These are phyloP conservation scores for Anguilla marmorata DNA, from an alignment of 2,797 vertebrate species.

Conservation along the genomic window DNA sequence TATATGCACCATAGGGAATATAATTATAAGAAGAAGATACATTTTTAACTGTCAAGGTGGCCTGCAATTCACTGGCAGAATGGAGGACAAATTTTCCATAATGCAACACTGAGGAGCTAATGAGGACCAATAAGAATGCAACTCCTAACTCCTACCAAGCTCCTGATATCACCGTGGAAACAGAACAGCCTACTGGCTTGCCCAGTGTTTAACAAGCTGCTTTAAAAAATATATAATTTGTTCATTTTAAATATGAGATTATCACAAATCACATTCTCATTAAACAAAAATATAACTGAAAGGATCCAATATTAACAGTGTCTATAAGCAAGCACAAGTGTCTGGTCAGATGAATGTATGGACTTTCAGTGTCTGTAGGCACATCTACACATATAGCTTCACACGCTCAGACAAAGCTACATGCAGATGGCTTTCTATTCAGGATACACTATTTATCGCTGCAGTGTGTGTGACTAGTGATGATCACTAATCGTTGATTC, in stretches of 20 bases:
- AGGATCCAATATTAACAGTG: background rate
- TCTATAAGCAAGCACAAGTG: background rate
- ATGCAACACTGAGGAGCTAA: background rate
- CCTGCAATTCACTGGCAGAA: background rate
- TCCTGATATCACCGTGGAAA: background rate
- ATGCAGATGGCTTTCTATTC: background rate
- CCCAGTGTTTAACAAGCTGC: background rate
- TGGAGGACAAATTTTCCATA: background rate
- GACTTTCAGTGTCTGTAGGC: background rate
- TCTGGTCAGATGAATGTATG: background rate
- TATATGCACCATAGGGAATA: background rate
- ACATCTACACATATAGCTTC: background rate
- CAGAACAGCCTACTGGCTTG: background rate
- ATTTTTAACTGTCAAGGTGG: background rate
- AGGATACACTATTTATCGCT: background rate
- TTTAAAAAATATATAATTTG: background rate
- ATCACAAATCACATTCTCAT: background rate
- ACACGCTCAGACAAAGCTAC: background rate
- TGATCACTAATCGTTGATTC: constrained; percentile 3
- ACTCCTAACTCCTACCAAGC: background rate
- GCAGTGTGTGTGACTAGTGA: background rate
- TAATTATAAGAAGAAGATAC: background rate
- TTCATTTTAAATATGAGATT: background rate
- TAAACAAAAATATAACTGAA: background rate
- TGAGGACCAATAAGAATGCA: background rate